Percentiles rank a stretch among this genome's conserved stretches.
Evolutionary conservation across 2,113 vertebrate species (phyloP).

Genomic region (Piaya cayana): DNA sequence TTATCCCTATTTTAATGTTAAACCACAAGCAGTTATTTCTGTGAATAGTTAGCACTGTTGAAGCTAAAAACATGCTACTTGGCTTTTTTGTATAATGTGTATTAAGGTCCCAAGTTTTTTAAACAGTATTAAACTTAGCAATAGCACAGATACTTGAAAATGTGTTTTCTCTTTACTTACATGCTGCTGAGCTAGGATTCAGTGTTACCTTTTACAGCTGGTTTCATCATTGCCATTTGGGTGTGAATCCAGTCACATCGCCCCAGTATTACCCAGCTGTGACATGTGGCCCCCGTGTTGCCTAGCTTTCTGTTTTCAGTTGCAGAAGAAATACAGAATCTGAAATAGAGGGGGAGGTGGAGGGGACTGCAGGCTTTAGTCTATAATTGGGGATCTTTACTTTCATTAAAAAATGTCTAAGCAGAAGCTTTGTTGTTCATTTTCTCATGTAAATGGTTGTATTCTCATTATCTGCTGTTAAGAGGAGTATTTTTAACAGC

Average conservation of each 20-base stretch:
- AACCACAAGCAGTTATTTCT: background rate
- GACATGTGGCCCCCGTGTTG: background rate
- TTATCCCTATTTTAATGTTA: background rate
- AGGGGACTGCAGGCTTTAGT: background rate
- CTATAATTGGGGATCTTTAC: slow-evolving; percentile 5
- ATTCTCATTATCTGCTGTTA: slow-evolving; percentile 47
- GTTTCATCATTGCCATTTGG: background rate
- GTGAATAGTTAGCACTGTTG: background rate
- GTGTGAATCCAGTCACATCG: background rate
- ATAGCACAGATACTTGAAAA: background rate
- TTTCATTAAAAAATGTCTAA: slow-evolving; percentile 19
- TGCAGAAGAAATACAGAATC: background rate
- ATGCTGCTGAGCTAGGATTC: background rate
- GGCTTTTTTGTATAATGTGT: background rate
- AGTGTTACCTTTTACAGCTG: background rate
- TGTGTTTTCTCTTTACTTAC: background rate
- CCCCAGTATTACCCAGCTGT: background rate
- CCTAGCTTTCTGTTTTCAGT: background rate
- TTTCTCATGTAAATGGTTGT: slow-evolving; percentile 31
- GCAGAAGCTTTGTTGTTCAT: slow-evolving; percentile 34
- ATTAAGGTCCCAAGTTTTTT: background rate
- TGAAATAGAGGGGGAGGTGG: background rate
- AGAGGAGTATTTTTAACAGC: slow-evolving; percentile 52
- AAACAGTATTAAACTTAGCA: background rate
- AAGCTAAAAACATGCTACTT: background rate